A percentile compares a stretch with the other conserved stretches of the same genome.
Conservation (phyloP, 2,113 vertebrate species). For the Eulacestoma nigropectus region DNA sequence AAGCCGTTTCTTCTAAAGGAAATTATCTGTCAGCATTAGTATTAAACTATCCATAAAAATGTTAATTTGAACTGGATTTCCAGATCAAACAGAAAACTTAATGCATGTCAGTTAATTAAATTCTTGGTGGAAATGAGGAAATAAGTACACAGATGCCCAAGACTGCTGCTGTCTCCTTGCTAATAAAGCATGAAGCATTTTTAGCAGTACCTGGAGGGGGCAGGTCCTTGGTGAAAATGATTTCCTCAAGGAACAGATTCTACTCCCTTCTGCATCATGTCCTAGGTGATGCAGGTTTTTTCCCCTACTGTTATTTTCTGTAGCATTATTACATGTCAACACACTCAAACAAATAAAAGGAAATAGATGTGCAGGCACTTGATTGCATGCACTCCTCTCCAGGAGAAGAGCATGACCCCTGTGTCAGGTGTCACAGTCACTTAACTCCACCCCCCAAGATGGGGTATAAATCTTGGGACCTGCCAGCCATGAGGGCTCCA, state of each 20-base stretch:
- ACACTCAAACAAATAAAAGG: neutral
- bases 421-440: accelerated
- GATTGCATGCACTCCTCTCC: neutral
- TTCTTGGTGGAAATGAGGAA: constrained; percentile 34
- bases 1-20: neutral
- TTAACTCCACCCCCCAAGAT: neutral
- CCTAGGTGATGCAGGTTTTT: neutral
- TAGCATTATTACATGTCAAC: neutral
- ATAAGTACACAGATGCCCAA: constrained; percentile 15
- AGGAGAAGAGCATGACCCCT: accelerated
- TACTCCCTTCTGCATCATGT: neutral
- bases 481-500: neutral
- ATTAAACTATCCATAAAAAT: constrained; percentile 16
- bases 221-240: neutral
- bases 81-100: constrained; percentile 50
- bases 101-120: constrained; percentile 49
- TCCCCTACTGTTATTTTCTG: neutral
- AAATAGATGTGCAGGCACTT: neutral
- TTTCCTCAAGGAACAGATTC: neutral
- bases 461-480: neutral
- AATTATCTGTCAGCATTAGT: neutral
- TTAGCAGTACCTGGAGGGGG: neutral
- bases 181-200: neutral
- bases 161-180: neutral
- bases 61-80: constrained; percentile 19